Evolutionary conservation across 2,888 invertebrate species (phyloP), one percentile per base, ranked within the genome.

Genomic region (Pemphredon lugubris): DNA sequence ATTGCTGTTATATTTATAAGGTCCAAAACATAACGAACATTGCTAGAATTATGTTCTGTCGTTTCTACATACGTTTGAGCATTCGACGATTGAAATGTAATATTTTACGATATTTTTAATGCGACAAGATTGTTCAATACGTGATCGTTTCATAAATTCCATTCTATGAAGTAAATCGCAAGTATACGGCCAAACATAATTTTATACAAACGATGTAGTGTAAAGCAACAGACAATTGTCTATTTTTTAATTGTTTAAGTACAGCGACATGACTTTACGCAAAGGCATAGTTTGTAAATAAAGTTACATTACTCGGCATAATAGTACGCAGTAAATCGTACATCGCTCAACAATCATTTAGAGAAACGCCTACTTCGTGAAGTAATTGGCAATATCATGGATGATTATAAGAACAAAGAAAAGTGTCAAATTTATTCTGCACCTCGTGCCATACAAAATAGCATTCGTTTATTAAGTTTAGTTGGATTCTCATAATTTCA

Each of bases 381-480:
- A 39, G 34, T 14, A 51, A 79, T 71, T 59, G 79, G 72, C 61
- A 75, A 79, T 75, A 51, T 47, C 47, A 51, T 34, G 39, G 48
- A 59, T 55, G n/a, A 37, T 58, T n/a, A n/a, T n/a, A n/a, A n/a
- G n/a, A n/a, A n/a, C n/a, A n/a, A n/a, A n/a, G n/a, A n/a, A n/a
- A 59, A 20, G 34, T 54, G n/a, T 39, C 20, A 53, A 50, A 23
- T 45, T 60, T 20, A 64, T 68, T 77, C 71, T 72, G 79, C 76
- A 73, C 73, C 58, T 79, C 60, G 73, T 79, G 77, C 76, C 73
- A 79, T 79, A 79, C 61, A 64, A 79, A 37, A 44, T 40, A 48
- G 42, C 63, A 55, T 68, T 59, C 21, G 50, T 68, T 70, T 21
- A 40, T 48, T 68, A 57, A 79, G 55, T 55, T 79, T 64, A 58